A percentile compares a stretch with the other conserved stretches of the same genome.
phyloP scores from a whole-genome alignment of 1,140 invertebrate genomes.

The Acromyrmex echinatior region DNA sequence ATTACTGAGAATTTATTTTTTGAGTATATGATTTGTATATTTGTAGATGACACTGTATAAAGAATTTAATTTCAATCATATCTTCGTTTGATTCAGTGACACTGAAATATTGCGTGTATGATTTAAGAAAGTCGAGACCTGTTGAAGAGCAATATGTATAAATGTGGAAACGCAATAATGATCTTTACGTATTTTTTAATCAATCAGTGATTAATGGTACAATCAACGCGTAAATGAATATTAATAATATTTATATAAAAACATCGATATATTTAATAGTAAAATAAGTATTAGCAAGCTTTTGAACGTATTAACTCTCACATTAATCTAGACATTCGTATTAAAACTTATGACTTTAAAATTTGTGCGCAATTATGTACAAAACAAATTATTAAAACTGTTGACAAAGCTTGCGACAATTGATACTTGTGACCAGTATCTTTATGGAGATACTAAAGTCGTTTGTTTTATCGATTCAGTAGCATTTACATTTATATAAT shows the following conservation, averaged over 20 bases:
- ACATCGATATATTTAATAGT: not conserved
- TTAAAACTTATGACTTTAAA: not conserved
- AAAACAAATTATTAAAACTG: constrained; percentile 8
- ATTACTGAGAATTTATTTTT: not conserved
- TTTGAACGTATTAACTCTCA: not conserved
- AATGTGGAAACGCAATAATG: not conserved
- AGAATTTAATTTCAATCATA: constrained; percentile 20
- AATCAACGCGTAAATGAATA: constrained; percentile 5
- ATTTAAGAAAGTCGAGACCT: constrained; percentile 5
- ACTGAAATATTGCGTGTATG: not conserved
- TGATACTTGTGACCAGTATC: not conserved
- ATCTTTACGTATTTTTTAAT: not conserved
- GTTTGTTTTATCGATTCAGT: too few species aligned
- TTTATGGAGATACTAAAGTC: too few species aligned
- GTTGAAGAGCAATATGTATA: not conserved
- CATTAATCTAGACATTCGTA: not conserved
- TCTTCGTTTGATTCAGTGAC: not conserved
- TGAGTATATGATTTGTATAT: not conserved
- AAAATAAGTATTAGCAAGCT: not conserved
- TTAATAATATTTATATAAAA: not conserved
- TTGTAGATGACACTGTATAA: not conserved
- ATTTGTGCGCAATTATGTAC: not conserved
- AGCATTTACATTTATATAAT: too few species aligned
- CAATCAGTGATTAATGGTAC: not conserved
- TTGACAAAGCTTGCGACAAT: not conserved